Evolutionary conservation across 2,888 invertebrate genomes (phyloP).

Genomic region (Mythimna impura): DNA sequence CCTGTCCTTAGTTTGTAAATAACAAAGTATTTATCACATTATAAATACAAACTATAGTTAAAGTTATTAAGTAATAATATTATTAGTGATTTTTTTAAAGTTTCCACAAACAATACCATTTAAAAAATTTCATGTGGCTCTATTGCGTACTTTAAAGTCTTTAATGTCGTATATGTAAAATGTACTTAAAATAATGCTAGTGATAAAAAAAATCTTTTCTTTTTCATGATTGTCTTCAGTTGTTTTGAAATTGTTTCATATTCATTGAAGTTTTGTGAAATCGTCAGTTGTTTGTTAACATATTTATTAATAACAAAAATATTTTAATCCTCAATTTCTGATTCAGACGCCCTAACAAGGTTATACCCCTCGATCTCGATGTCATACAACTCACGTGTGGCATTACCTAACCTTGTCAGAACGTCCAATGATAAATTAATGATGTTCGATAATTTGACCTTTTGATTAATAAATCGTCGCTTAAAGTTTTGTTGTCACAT

Average conservation of each 20-base stretch:
- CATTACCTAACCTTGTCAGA: constrained; percentile 54
- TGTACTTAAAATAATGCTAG: constrained; percentile 87
- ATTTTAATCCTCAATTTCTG: constrained; percentile 30
- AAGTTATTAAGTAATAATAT: constrained; percentile 71
- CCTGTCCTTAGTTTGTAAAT: constrained; percentile 89
- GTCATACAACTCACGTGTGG: constrained; percentile 48
- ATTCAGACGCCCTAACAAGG: constrained; percentile 52
- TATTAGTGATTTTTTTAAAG: constrained; percentile 76
- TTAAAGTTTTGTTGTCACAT: constrained; percentile 80
- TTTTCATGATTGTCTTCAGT: constrained; percentile 68
- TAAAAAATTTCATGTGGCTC: constrained; percentile 79
- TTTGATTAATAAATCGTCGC: constrained; percentile 70
- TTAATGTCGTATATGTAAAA: constrained; percentile 87
- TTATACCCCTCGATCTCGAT: constrained; percentile 47
- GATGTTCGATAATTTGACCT: constrained; percentile 61
- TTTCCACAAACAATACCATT: constrained; percentile 83
- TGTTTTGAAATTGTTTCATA: constrained; percentile 59
- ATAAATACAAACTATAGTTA: constrained; percentile 74
- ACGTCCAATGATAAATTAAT: constrained; percentile 54
- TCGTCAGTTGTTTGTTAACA: constrained; percentile 47
- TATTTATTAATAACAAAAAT: constrained; percentile 23
- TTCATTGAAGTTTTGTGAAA: constrained; percentile 48
- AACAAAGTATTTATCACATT: constrained; percentile 81
- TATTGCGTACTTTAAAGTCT: constrained; percentile 83
- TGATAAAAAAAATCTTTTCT: constrained; percentile 72